A percentile compares a stretch with the other conserved stretches of the same genome.
phyloP scores from a whole-genome alignment of 2,113 vertebrate species.

The Pygoscelis antarcticus region DNA sequence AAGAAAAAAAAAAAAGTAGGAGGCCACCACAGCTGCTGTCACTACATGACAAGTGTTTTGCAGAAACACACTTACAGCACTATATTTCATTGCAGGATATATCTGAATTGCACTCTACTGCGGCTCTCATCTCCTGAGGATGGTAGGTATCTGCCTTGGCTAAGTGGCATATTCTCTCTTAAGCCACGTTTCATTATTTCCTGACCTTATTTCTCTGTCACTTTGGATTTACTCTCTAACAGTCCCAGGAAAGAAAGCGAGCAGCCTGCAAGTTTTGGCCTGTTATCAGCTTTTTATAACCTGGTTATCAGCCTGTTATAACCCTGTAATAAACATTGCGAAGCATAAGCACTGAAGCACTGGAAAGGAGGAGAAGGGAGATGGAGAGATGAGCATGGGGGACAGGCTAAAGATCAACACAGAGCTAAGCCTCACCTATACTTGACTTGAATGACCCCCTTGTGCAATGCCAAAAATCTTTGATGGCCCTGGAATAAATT shows the following conservation, averaged over 20 bases:
- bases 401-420: neutral
- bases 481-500: neutral
- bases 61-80: neutral
- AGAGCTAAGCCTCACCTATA: neutral
- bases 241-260: neutral
- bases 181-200: neutral
- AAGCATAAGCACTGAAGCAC: neutral
- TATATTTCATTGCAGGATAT: neutral
- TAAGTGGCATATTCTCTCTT: neutral
- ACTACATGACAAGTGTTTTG: neutral
- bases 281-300: neutral
- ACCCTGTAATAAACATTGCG: neutral
- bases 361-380: neutral
- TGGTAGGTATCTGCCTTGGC: neutral
- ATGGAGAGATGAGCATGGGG: neutral
- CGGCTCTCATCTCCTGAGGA: neutral
- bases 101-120: neutral
- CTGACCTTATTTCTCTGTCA: neutral
- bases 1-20: neutral
- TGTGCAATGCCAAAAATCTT: neutral
- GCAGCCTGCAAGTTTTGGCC: neutral
- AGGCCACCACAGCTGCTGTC: rapidly evolving
- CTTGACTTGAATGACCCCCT: neutral
- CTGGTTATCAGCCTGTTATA: too few species aligned
- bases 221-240: neutral